Evolutionary conservation across 30 jellyfish, hydroid and myxozoan species (phyloP), one percentile per base, ranked within the genome.

Genomic region (Chrysaora quinquecirrha): DNA sequence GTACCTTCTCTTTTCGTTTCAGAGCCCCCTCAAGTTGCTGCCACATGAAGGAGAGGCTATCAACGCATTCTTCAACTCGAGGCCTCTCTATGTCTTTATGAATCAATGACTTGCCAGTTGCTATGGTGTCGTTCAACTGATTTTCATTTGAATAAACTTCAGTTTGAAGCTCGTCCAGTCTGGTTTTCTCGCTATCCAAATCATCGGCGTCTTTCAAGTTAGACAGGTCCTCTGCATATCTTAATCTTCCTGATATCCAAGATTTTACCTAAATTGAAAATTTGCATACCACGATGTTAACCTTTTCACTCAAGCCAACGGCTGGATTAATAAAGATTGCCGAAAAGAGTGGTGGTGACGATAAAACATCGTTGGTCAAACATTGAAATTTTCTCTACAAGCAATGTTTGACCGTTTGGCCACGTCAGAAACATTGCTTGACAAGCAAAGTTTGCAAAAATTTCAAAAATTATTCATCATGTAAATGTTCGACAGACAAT

Each of bases 171-270:
- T 35, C 75, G 6, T 84, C 87, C 38, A 58, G 43, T 0, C 18
- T 65, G 16, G 60, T 73, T 52, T 31, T 64, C 25, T 6, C 19
- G 56, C 43, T 35, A 30, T 84, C 80, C 3, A 84, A 58, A 31
- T 43, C 80, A 20, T 35, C 75, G 1, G 83, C 2, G 11, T 28
- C 31, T 31, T 79, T 75, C 29, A 35, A 27, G 27, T 22, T 46
- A 11, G 23, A 43, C 47, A 43, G 1, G 32, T 61, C 71, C 2
- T 0, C 68, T 1, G 95, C 88, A 30, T 84, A 84, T 58, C 29
- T n/a, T 6, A 84, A 61, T 35, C 80, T 61, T 19, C 49, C 73
- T 23, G 48, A 19, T 18, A 64, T 63, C 95, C 95, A 84, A 1
- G 75, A 23, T 16, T 34, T 72, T 54, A 84, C 48, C 95, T 63